Evolutionary conservation across 2,797 vertebrate genomes (phyloP).

Genomic region (Malacoctenus gilli): DNA sequence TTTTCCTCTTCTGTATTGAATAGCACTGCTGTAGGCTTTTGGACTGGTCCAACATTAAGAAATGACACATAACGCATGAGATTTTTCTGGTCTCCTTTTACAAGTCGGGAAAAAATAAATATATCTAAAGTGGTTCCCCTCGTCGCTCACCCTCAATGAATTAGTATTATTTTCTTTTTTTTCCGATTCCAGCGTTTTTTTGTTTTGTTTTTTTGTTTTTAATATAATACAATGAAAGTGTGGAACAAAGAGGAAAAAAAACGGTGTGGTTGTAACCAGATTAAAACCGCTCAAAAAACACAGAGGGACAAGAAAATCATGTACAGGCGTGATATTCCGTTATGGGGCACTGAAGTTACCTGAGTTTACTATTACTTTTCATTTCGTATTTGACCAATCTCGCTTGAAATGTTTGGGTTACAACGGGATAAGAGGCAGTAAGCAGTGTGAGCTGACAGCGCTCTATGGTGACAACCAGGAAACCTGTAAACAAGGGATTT

Average conservation of each 20-base stretch:
- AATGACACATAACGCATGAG: slow-evolving; percentile 76
- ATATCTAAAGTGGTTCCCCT: slow-evolving; percentile 73
- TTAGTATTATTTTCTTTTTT: slow-evolving; percentile 58
- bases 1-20: slow-evolving; percentile 78
- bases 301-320: slow-evolving; percentile 43
- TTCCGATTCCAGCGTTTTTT: slow-evolving; percentile 69
- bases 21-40: slow-evolving; percentile 78
- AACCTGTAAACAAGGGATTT: slow-evolving; percentile 79
- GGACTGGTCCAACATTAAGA: slow-evolving; percentile 76
- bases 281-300: slow-evolving; percentile 41
- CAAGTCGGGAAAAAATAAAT: slow-evolving; percentile 76
- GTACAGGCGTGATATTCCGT: slow-evolving; percentile 77
- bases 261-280: slow-evolving; percentile 50
- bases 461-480: slow-evolving; percentile 63
- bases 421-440: slow-evolving; percentile 65
- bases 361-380: slow-evolving; percentile 84
- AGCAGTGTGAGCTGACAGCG: slow-evolving; percentile 72
- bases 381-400: slow-evolving; percentile 76
- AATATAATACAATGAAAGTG: slow-evolving; percentile 67
- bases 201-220: too few relatives aligned
- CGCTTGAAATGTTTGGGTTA: slow-evolving; percentile 70
- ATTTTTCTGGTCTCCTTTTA: slow-evolving; percentile 69
- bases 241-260: slow-evolving; percentile 66
- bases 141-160: slow-evolving; percentile 54
- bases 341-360: slow-evolving; percentile 84